Base-by-base conservation (phyloP, 2,888 invertebrate species). In the Spisula subtruncata region DNA sequence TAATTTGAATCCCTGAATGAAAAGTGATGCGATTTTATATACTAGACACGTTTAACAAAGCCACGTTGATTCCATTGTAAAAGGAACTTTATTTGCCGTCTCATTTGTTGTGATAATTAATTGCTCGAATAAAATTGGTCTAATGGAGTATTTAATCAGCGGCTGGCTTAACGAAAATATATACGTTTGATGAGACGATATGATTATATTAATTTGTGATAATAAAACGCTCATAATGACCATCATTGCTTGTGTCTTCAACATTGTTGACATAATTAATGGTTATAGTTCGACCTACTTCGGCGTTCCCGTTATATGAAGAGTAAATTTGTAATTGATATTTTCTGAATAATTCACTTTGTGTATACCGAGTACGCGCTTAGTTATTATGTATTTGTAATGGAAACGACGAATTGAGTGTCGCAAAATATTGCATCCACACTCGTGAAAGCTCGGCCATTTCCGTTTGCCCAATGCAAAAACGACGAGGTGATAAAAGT, bases 271-370 rank as follows among this genome's bases (percentile, higher is more conserved):
- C 60, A 66, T 25, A 66, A 66, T 66, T 66, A n/a, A 66, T 66
- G 20, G 25, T 25, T 25, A 25, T 66, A 66, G 20, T 66, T 25
- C 25, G 10, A 25, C 25, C 60, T 51, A n/a, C 25, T 60, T 8
- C 20, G 60, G 12, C 16, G 60, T 60, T 60, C 25, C 20, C n/a
- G n/a, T 66, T 66, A 66, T 66, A 6, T 66, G 60, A 25, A 20
- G n/a, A 66, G 60, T 66, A 66, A 66, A 25, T 66, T 66, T 25
- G 60, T 66, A 66, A 25, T 66, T 66, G 60, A 66, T 66, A 25
- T 12, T 51, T 51, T 51, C 51, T 1, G n/a, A n/a, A n/a, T n/a
- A n/a, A n/a, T n/a, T n/a, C n/a, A n/a, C n/a, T n/a, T n/a, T n/a
- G n/a, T n/a, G n/a, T n/a, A n/a, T n/a, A n/a, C n/a, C n/a, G n/a